Evolutionary conservation across 2,888 invertebrate genomes (phyloP).

Genomic region (Hololepta plana): DNA sequence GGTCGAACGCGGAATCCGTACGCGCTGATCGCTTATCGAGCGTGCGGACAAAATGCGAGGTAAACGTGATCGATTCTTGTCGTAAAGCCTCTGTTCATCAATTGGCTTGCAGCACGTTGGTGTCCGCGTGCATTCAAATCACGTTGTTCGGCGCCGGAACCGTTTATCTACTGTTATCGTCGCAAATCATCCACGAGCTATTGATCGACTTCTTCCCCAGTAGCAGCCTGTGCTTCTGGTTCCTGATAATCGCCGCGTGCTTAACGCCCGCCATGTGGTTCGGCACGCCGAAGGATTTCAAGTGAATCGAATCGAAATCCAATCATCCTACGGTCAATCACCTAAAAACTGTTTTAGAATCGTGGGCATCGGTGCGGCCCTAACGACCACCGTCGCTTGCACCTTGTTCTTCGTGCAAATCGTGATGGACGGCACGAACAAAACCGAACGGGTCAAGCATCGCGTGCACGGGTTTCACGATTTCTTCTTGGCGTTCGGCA

Average conservation of each 20-base stretch:
- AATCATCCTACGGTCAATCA: no score
- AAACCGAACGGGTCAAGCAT: slow-evolving; percentile 28
- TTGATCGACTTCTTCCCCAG: slow-evolving; percentile 29
- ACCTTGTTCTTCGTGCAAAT: slow-evolving; percentile 43
- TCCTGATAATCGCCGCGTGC: slow-evolving; percentile 37
- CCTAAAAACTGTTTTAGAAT: slow-evolving; percentile 36
- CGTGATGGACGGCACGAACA: slow-evolving; percentile 30
- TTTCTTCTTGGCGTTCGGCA: slow-evolving; percentile 51
- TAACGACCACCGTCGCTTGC: slow-evolving; percentile 42
- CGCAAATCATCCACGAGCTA: slow-evolving; percentile 43
- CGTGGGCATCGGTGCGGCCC: slow-evolving; percentile 42
- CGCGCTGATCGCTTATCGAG: slow-evolving; percentile 43
- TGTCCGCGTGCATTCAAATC: slow-evolving; percentile 41
- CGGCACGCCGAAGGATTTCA: slow-evolving; percentile 53
- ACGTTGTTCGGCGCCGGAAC: slow-evolving; percentile 48
- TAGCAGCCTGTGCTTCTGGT: slow-evolving; percentile 42
- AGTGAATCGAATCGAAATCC: slow-evolving; percentile 31
- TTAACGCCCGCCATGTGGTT: slow-evolving; percentile 46
- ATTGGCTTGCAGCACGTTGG: slow-evolving; percentile 24
- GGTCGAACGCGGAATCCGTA: slow-evolving; percentile 44
- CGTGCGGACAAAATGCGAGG: slow-evolving; percentile 41
- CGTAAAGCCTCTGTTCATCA: slow-evolving; percentile 2
- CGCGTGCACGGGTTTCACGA: slow-evolving; percentile 37
- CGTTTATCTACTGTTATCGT: slow-evolving; percentile 45
- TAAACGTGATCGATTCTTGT: slow-evolving; percentile 13